These are phyloP conservation scores for Silurus asotus DNA, from an alignment of 2,113 vertebrate species.

Conservation along the genomic window DNA sequence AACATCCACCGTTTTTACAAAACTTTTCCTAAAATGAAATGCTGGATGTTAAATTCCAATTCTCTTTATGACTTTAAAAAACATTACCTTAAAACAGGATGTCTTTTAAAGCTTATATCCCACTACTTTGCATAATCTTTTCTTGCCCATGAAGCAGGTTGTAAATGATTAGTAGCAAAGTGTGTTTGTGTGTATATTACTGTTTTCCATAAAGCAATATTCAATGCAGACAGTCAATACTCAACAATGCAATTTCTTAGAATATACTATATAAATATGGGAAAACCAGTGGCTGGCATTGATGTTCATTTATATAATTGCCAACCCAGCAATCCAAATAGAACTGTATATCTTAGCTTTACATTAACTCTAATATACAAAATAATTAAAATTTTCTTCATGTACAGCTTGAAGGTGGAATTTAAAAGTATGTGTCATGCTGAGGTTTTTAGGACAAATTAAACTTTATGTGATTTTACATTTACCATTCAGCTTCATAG, in stretches of 20 bases:
- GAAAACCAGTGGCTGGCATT: background rate
- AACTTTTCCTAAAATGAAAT: background rate
- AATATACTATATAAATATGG: background rate
- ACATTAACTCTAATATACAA: background rate
- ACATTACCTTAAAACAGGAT: background rate
- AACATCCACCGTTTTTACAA: background rate
- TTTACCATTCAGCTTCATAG: background rate
- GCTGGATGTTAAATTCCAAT: background rate
- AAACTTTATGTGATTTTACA: background rate
- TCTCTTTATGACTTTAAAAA: background rate
- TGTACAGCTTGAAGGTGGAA: background rate
- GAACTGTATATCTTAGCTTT: background rate
- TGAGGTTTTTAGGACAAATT: background rate
- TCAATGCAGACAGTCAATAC: background rate
- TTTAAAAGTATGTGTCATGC: background rate
- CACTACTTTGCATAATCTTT: constrained; percentile 2
- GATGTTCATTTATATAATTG: background rate
- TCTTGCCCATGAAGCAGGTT: background rate
- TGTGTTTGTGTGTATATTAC: background rate
- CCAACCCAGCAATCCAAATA: background rate
- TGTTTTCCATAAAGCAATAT: background rate
- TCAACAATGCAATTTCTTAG: background rate
- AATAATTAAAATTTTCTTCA: background rate
- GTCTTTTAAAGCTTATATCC: background rate
- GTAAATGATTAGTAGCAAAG: background rate